These are phyloP conservation scores for Bucco capensis DNA, from an alignment of 2,113 vertebrate genomes.

Conservation along the genomic window DNA sequence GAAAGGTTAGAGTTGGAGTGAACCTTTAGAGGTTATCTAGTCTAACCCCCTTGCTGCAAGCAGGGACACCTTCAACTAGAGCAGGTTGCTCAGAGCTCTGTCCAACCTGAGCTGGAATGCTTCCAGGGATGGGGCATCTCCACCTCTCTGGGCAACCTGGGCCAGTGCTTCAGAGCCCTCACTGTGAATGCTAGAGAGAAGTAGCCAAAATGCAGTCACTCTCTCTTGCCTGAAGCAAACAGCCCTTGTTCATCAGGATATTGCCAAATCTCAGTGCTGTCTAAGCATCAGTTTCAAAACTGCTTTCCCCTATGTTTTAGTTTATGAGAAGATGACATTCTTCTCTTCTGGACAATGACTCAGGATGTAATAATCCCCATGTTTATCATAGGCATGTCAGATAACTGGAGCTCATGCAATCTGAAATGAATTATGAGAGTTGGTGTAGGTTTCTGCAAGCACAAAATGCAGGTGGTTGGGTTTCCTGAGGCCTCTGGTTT, in stretches of 20 bases:
- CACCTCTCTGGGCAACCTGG: too few relatives aligned
- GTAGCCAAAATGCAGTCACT: not conserved
- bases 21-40: too few relatives aligned
- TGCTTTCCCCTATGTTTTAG: not conserved
- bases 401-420: not conserved
- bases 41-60: too few relatives aligned
- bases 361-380: not conserved
- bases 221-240: not conserved
- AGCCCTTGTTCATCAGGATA: not conserved
- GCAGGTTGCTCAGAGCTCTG: too few relatives aligned
- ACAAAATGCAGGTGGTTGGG: not conserved
- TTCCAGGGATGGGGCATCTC: too few relatives aligned
- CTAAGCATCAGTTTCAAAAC: not conserved
- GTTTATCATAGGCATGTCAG: not conserved
- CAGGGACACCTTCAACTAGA: too few relatives aligned
- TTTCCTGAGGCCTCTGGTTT: not conserved
- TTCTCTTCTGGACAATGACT: not conserved
- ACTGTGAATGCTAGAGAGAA: not conserved
- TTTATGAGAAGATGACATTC: constrained; percentile 16
- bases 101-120: too few relatives aligned
- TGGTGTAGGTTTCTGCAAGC: not conserved
- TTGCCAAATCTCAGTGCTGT: not conserved
- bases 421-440: not conserved
- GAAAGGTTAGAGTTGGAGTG: too few relatives aligned
- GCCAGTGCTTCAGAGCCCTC: too few relatives aligned